A percentile compares a stretch with the other conserved stretches of the same genome.
Conservation (phyloP, 2,888 invertebrate species). For the Ichneumoninae sp. region DNA sequence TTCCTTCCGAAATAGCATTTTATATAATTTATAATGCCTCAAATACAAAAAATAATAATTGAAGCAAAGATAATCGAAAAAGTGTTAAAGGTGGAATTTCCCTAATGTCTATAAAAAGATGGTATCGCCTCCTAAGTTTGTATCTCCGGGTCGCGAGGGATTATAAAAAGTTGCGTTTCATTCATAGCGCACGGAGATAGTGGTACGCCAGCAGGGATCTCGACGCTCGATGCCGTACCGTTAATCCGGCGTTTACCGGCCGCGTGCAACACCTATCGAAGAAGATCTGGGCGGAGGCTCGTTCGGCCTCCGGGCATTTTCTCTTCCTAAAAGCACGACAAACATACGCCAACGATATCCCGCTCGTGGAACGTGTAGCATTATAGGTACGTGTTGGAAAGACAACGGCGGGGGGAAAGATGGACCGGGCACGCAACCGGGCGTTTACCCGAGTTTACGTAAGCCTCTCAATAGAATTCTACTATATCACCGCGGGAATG, state of each 20-base stretch:
- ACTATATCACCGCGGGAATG: constrained; percentile 30
- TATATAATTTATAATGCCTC: neutral
- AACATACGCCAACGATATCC: constrained; percentile 43
- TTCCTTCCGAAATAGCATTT: neutral
- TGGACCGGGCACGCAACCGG: constrained; percentile 53
- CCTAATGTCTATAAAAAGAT: neutral
- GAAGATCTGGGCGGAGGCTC: constrained; percentile 14
- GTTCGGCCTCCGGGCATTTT: constrained; percentile 55
- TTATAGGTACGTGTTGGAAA: constrained; percentile 35
- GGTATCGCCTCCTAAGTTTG: neutral
- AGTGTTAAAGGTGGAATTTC: neutral
- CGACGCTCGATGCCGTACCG: constrained; percentile 29
- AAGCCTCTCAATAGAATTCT: constrained; percentile 33
- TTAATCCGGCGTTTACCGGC: constrained; percentile 21
- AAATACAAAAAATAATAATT: neutral
- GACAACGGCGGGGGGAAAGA: constrained; percentile 38
- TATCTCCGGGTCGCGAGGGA: neutral
- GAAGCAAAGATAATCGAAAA: neutral
- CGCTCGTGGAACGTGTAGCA: constrained; percentile 12
- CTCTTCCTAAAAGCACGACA: constrained; percentile 57
- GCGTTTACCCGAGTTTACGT: constrained; percentile 61
- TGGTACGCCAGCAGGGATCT: constrained; percentile 1
- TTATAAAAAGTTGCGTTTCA: neutral
- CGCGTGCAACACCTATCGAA: constrained; percentile 10
- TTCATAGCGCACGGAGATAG: neutral